Conservation (phyloP, 53 echinoderm and acorn worm genomes). For the Echinarachnius parma region DNA sequence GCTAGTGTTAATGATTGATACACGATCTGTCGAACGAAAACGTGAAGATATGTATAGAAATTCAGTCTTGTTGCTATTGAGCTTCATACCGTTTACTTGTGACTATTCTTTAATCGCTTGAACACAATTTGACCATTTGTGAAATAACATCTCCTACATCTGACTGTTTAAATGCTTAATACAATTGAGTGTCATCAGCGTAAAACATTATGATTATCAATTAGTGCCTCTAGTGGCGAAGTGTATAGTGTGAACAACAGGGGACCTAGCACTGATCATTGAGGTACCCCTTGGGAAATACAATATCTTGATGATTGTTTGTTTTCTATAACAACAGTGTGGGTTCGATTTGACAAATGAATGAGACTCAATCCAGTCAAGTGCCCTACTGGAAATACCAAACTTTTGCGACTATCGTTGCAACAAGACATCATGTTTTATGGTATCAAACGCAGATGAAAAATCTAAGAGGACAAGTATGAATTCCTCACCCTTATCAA, state of each 20-base stretch:
- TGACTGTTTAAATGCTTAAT: too few relatives aligned
- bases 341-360: not conserved
- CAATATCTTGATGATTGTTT: not conserved
- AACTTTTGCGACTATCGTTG: not conserved
- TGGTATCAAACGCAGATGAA: not conserved
- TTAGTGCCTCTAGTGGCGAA: not conserved
- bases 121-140: too few relatives aligned
- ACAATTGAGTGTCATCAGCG: too few relatives aligned
- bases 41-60: too few relatives aligned
- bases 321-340: not conserved
- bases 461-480: not conserved
- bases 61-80: too few relatives aligned
- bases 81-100: too few relatives aligned
- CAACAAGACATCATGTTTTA: not conserved
- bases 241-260: not conserved
- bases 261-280: not conserved
- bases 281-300: not conserved
- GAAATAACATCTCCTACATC: too few relatives aligned
- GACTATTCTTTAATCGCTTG: too few relatives aligned
- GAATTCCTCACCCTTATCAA: not conserved
- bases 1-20: too few relatives aligned
- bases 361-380: not conserved
- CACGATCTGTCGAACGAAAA: too few relatives aligned
- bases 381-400: not conserved
- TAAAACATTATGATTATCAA: not conserved